Percentiles rank a stretch among this genome's conserved stretches.
These are phyloP conservation scores for Acleris emargana DNA, from an alignment of 2,888 invertebrate genomes.

Conservation along the genomic window DNA sequence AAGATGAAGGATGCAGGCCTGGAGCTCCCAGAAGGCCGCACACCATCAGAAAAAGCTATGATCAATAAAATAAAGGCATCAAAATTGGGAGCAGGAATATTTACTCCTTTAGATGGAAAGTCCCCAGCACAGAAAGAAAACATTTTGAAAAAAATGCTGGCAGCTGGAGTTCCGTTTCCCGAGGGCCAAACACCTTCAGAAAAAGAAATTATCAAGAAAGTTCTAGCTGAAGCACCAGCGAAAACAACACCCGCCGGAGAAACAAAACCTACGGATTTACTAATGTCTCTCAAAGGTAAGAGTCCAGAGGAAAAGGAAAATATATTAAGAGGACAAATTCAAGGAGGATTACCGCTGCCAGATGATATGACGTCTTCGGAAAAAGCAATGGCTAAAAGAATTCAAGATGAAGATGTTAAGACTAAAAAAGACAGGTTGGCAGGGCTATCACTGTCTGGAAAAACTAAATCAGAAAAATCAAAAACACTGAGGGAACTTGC, in stretches of 20 bases:
- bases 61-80: neutral
- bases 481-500: neutral
- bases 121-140: neutral
- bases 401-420: neutral
- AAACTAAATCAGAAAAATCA: no score
- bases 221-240: neutral
- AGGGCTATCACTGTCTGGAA: no score
- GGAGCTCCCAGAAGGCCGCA: neutral
- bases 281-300: neutral
- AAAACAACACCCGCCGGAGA: neutral
- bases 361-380: neutral
- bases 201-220: neutral
- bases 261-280: neutral
- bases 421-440: no score
- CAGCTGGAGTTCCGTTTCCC: neutral
- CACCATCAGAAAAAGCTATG: neutral
- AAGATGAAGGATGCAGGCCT: neutral
- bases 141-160: neutral
- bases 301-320: neutral
- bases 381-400: neutral
- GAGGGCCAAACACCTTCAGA: conserved; percentile 40
- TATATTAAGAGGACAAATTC: neutral
- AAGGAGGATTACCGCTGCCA: neutral
- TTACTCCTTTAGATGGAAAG: neutral
- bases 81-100: neutral